These are phyloP conservation scores for Acanthochromis polyacanthus DNA, from an alignment of 2,113 vertebrate genomes.

Conservation along the genomic window DNA sequence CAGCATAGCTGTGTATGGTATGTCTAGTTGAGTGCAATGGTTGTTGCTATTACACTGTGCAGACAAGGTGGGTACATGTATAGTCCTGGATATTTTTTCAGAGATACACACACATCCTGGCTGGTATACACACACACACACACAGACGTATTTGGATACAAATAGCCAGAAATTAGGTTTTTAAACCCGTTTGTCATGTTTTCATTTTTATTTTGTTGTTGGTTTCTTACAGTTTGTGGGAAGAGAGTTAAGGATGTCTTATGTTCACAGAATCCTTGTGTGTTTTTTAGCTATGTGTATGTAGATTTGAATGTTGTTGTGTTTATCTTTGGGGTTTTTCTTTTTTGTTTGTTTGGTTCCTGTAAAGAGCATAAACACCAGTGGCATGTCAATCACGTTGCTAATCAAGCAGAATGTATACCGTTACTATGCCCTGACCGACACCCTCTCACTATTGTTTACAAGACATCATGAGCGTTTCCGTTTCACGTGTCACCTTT, in stretches of 20 bases:
- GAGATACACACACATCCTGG: constrained; percentile 48
- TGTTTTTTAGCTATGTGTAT: constrained; percentile 64
- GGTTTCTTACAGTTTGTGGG: constrained; percentile 57
- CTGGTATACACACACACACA: constrained; percentile 49
- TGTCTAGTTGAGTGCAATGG: constrained; percentile 78
- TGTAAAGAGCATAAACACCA: constrained; percentile 74
- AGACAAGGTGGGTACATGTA: constrained; percentile 77
- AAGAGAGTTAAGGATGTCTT: constrained; percentile 34
- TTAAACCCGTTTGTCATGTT: constrained; percentile 48
- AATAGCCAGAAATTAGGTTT: constrained; percentile 51
- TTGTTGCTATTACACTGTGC: constrained; percentile 79
- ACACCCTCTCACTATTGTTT: constrained; percentile 82
- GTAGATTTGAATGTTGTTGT: constrained; percentile 71
- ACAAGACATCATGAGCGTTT: constrained; percentile 78
- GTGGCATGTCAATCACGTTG: constrained; percentile 83
- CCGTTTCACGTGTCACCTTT: constrained; percentile 59
- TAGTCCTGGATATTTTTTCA: constrained; percentile 55
- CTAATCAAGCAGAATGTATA: constrained; percentile 85
- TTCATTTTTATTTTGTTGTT: constrained; percentile 47
- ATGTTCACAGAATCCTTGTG: constrained; percentile 67
- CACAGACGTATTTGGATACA: constrained; percentile 57
- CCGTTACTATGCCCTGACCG: constrained; percentile 74
- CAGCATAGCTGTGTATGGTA: constrained; percentile 72
- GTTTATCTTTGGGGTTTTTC: constrained; percentile 45
- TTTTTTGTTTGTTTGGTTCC: constrained; percentile 48